A percentile compares a stretch with the other conserved stretches of the same genome.
Evolutionary conservation across 2,797 vertebrate species (phyloP).

Genomic region (Buphagus erythrorhynchus): DNA sequence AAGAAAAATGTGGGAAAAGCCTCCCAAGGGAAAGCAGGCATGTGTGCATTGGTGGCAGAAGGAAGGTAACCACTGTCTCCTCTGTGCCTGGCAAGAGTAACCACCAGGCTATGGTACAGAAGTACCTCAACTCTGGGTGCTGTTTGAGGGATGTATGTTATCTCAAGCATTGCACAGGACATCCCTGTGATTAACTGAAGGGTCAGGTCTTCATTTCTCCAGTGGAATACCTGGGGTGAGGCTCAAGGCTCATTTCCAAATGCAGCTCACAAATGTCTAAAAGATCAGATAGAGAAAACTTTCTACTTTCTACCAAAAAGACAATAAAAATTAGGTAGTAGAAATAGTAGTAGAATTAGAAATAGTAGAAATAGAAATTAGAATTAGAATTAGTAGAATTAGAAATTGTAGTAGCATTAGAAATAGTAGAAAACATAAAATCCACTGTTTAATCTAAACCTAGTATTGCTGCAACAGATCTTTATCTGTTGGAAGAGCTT

Average conservation of each 20-base stretch:
- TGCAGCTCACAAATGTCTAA: not conserved
- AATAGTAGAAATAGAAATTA: too few species aligned
- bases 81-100: not conserved
- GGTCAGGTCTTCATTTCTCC: not conserved
- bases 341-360: not conserved
- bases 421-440: not conserved
- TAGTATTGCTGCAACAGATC: not conserved
- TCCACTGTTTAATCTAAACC: not conserved
- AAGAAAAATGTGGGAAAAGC: not conserved
- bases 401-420: too few species aligned
- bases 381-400: too few species aligned
- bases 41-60: not conserved
- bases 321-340: not conserved
- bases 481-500: not conserved
- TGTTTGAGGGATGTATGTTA: not conserved
- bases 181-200: not conserved
- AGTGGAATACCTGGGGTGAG: not conserved
- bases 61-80: not conserved
- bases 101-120: accelerated
- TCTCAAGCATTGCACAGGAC: not conserved
- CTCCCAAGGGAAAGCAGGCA: not conserved
- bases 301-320: not conserved
- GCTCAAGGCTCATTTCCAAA: not conserved
- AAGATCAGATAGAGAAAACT: not conserved
- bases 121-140: not conserved